Base-by-base conservation (phyloP, 1,140 invertebrate genomes). In the Anoplolepis gracilipes region DNA sequence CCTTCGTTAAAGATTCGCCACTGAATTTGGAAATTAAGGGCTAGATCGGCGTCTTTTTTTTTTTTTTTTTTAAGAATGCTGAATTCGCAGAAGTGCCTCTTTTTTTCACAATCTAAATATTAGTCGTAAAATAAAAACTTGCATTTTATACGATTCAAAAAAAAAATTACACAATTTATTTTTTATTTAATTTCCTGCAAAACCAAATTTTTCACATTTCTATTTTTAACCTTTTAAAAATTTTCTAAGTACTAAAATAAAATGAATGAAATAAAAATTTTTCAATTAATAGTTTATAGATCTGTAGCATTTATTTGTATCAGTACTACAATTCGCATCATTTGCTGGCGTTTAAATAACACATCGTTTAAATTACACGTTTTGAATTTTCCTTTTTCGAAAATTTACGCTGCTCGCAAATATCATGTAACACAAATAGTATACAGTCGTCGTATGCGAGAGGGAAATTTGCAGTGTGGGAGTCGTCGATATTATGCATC, bases 401-500 rank as follows among this genome's bases (percentile, higher is more conserved):
- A n/a, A 57, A 30, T 55, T 53, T 28, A 57, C 59, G 22, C 25
- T 13, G 55, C 53, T 81, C 39, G 76, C 88, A 77, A 89, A 89
- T 86, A 89, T 89, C 87, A 73, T 72, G 59, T 72, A 79, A 88
- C 85, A 84, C 72, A 82, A 69, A 55, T 70, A 53, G 76, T 67
- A 13, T 64, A 33, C 55, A 22, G 33, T 65, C 16, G 19, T 36
- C 53, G 67, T 61, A 72, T 69, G 69, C 70, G 87, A 86, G 76
- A 78, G 75, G 77, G 79, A 82, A 79, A 85, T 79, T 73, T 72
- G 72, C 72, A 72, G 77, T 76, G 22, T 59, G 84, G 49, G 61
- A 84, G 65, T 89, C 72, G 77, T 86, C 85, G 87, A 89, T 89
- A 89, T 88, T 89, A 89, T 61, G 72, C 36, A 36, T 75, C 42